Percentiles rank a stretch among this genome's conserved stretches.
Evolutionary conservation across 2,797 vertebrate species (phyloP).

Genomic region (Carapus acus): DNA sequence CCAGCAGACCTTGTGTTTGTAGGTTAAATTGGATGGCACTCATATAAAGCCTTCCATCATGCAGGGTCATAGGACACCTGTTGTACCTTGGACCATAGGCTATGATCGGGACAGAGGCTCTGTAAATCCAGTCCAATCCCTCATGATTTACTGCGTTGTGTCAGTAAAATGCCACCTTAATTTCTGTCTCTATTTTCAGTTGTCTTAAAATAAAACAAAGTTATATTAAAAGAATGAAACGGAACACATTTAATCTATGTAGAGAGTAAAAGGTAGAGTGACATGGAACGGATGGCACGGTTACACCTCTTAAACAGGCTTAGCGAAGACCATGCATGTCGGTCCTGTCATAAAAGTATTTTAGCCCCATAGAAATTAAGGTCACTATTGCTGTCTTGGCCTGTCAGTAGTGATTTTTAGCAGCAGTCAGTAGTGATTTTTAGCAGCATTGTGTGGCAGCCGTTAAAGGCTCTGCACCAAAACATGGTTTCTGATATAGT

Average conservation of each 20-base stretch:
- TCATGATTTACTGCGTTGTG: too few relatives aligned
- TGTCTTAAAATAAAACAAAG: too few relatives aligned
- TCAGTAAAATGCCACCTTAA: too few relatives aligned
- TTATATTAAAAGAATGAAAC: too few relatives aligned
- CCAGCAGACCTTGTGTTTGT: slow-evolving; percentile 11
- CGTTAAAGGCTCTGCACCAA: slow-evolving; percentile 9
- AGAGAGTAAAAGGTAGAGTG: slow-evolving; percentile 6
- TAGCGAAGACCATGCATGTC: slow-evolving; percentile 45
- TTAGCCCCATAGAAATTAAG: slow-evolving; percentile 50
- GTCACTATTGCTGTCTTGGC: slow-evolving; percentile 67
- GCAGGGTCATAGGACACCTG: slow-evolving; percentile 44
- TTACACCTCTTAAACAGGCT: slow-evolving; percentile 15
- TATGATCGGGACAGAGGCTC: not conserved
- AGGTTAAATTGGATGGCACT: slow-evolving; percentile 16
- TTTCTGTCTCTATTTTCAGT: too few relatives aligned
- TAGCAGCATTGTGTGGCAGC: slow-evolving; percentile 33
- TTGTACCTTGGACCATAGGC: slow-evolving; percentile 34
- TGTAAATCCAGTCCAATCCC: too few relatives aligned
- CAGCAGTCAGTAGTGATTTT: too few relatives aligned
- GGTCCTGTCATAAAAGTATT: slow-evolving; percentile 58
- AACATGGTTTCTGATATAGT: slow-evolving; percentile 1
- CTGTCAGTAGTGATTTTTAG: slow-evolving; percentile 30
- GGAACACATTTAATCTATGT: too few relatives aligned
- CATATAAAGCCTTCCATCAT: slow-evolving; percentile 19
- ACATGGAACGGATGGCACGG: not conserved